A percentile compares a stretch with the other conserved stretches of the same genome.
These are phyloP conservation scores for Patagioenas fasciata DNA, from an alignment of 2,113 vertebrate genomes.

Conservation along the genomic window DNA sequence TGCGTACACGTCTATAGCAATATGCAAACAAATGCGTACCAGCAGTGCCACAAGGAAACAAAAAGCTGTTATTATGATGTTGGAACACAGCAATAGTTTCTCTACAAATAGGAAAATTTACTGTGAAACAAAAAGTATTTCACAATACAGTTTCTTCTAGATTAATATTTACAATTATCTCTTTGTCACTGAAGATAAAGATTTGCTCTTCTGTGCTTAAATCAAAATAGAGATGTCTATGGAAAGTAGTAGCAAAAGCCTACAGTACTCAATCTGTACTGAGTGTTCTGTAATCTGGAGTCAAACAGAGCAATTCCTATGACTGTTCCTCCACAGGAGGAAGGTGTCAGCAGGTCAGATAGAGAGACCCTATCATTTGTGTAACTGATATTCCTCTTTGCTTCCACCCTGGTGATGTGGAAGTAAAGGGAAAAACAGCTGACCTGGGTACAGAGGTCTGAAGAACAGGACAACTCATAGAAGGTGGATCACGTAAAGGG, in stretches of 20 bases:
- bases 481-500: neutral
- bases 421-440: neutral
- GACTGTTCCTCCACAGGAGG: neutral
- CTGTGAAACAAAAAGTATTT: neutral
- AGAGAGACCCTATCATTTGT: rapidly evolving
- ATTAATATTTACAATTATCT: neutral
- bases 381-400: neutral
- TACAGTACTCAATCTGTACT: neutral
- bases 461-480: neutral
- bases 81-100: neutral
- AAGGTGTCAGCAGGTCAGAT: neutral
- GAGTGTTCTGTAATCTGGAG: neutral
- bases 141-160: neutral
- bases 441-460: neutral
- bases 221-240: neutral
- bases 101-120: neutral
- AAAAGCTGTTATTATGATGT: neutral
- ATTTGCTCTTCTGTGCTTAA: neutral
- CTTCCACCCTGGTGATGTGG: neutral
- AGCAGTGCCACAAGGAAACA: neutral
- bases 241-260: neutral
- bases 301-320: neutral
- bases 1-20: neutral
- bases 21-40: neutral
- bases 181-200: neutral